Conservation (phyloP, 2,113 vertebrate species). For the Hypomesus transpacificus region DNA sequence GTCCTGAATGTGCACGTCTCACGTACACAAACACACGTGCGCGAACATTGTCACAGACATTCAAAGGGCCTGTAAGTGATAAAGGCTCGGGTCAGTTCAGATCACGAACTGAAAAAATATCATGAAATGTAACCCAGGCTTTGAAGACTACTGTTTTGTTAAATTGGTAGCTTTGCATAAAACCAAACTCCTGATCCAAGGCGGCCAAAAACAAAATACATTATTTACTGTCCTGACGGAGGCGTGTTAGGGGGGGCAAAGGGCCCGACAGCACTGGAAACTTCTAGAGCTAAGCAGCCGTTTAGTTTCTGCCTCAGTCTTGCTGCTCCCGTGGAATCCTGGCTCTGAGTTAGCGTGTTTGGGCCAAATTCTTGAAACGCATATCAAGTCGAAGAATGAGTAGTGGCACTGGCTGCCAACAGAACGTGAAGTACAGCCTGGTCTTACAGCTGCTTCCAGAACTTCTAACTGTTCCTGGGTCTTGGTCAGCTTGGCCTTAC, state of each 20-base stretch:
- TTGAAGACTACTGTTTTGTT: neutral
- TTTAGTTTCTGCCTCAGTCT: slow-evolving; percentile 41
- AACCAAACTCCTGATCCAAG: neutral
- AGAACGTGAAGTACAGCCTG: slow-evolving; percentile 67
- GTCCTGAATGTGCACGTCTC: slow-evolving; percentile 6
- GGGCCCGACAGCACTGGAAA: slow-evolving; percentile 14
- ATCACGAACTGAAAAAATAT: too few relatives aligned
- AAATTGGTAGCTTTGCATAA: neutral
- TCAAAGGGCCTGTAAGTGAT: too few relatives aligned
- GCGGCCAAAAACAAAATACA: neutral
- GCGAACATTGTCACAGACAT: neutral
- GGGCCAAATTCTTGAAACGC: slow-evolving; percentile 64
- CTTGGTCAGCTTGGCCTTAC: too few relatives aligned
- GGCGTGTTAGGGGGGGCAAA: slow-evolving; percentile 5
- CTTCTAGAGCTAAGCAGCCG: slow-evolving; percentile 32
- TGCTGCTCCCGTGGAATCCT: slow-evolving; percentile 53
- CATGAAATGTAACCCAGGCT: neutral
- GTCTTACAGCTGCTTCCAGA: slow-evolving; percentile 45
- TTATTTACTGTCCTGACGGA: slow-evolving; percentile 12
- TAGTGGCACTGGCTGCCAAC: slow-evolving; percentile 51
- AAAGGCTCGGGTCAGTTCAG: too few relatives aligned
- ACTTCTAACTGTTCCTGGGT: slow-evolving; percentile 49
- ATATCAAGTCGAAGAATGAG: slow-evolving; percentile 60
- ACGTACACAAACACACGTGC: neutral
- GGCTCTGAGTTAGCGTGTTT: slow-evolving; percentile 46